Evolutionary conservation across 92 coral and sea anemone genomes (phyloP).

Genomic region (Parazoanthus atlanticus): DNA sequence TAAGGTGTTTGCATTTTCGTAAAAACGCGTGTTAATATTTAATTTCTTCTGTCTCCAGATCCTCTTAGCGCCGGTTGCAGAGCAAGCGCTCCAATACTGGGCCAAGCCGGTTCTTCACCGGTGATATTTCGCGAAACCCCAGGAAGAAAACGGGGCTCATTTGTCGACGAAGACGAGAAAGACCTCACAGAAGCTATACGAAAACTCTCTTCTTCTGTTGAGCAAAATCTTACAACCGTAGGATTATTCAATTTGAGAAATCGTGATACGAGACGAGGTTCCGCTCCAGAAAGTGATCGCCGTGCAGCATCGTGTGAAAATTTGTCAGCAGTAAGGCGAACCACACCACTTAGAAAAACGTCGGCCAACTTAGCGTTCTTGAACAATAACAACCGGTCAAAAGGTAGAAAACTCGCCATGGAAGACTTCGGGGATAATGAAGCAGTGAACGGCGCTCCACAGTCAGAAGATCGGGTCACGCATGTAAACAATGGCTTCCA

Average conservation of each 20-base stretch:
- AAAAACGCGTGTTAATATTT: conserved; percentile 3
- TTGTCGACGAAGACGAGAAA: conserved; percentile 44
- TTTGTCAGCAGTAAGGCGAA: conserved; percentile 22
- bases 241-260: conserved; percentile 24
- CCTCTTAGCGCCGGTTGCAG: conserved; percentile 39
- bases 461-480: conserved; percentile 8
- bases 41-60: conserved; percentile 24
- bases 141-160: conserved; percentile 27
- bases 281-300: conserved; percentile 27
- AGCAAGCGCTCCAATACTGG: conserved; percentile 40
- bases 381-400: conserved; percentile 23
- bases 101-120: conserved; percentile 34
- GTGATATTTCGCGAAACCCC: conserved; percentile 38
- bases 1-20: not conserved
- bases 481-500: conserved; percentile 6
- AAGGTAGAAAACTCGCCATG: conserved; percentile 10
- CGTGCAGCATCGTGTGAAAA: conserved; percentile 33
- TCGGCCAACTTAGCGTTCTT: conserved; percentile 18
- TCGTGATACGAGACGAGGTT: conserved; percentile 21
- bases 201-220: conserved; percentile 37
- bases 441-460: conserved; percentile 26
- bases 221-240: conserved; percentile 38
- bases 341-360: conserved; percentile 3
- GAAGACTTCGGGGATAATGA: conserved; percentile 20
- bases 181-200: conserved; percentile 39